These are phyloP conservation scores for Gobius niger DNA, from an alignment of 2,113 vertebrate species.

Conservation along the genomic window DNA sequence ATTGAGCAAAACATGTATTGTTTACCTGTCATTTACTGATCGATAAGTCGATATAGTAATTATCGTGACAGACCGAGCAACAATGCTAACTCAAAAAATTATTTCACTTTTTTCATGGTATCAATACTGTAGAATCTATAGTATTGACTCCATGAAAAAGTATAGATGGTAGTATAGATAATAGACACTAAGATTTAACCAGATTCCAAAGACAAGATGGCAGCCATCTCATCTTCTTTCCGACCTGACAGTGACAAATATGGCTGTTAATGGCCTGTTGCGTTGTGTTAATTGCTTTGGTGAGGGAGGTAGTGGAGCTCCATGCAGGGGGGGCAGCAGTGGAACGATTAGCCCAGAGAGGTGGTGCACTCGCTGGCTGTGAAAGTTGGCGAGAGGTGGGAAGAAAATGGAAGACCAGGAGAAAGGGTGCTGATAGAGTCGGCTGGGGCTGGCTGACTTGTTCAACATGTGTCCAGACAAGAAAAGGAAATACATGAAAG, in stretches of 20 bases:
- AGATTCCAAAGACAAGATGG: not conserved
- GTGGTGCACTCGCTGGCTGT: not conserved
- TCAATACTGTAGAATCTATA: too few species aligned
- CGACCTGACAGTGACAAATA: conserved; percentile 74
- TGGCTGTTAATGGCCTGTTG: conserved; percentile 74
- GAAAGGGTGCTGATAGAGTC: not conserved
- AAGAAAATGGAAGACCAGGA: not conserved
- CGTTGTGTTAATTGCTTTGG: conserved; percentile 74
- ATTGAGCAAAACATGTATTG: too few species aligned
- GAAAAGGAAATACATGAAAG: not conserved
- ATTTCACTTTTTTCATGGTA: too few species aligned
- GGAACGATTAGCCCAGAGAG: not conserved
- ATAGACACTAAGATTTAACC: too few species aligned
- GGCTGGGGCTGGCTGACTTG: not conserved
- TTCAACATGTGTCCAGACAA: not conserved
- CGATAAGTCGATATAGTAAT: too few species aligned
- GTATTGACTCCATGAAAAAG: too few species aligned
- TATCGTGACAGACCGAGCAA: too few species aligned
- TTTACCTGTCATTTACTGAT: too few species aligned
- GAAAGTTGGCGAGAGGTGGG: not conserved
- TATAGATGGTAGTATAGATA: too few species aligned
- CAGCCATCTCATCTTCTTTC: not conserved
- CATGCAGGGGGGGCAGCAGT: conserved; percentile 56
- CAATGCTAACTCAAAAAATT: too few species aligned
- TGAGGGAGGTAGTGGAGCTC: conserved; percentile 57